Conservation (phyloP, 2,113 vertebrate genomes). For the Eulemur rufifrons region DNA sequence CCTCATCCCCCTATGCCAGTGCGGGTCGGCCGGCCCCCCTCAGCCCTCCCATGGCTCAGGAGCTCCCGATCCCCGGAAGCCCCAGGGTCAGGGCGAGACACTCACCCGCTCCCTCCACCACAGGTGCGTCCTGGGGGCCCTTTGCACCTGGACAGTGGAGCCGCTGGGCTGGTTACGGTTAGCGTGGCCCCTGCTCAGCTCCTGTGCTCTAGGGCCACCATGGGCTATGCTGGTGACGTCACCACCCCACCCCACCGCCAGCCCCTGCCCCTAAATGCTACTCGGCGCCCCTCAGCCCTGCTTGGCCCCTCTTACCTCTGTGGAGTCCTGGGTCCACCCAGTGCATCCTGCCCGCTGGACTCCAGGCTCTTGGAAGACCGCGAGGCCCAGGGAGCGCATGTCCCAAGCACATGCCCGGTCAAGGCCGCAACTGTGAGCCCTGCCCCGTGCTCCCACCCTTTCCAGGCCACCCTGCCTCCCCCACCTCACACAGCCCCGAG, state of each 20-base stretch:
- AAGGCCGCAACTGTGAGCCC: neutral
- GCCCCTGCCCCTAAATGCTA: fast-evolving
- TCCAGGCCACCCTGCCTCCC: neutral
- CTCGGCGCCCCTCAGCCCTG: neutral
- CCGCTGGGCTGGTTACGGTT: too few species aligned
- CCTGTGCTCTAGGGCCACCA: fast-evolving
- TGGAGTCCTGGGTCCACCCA: neutral
- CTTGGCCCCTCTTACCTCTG: neutral
- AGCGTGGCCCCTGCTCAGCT: fast-evolving
- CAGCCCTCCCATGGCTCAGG: neutral
- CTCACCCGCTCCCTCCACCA: neutral
- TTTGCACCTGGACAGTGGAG: neutral
- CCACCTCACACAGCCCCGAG: neutral
- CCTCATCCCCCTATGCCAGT: fast-evolving
- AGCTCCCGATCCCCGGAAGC: too few species aligned
- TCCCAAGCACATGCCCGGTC: neutral
- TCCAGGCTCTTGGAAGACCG: neutral
- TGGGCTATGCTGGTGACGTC: neutral
- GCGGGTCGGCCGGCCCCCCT: fast-evolving
- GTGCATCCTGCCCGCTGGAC: fast-evolving
- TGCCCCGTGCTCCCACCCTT: fast-evolving
- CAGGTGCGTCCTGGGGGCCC: fast-evolving
- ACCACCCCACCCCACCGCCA: fast-evolving
- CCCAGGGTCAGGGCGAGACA: neutral
- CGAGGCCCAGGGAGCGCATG: neutral